Percentiles rank a stretch among this genome's conserved stretches.
Evolutionary conservation across 2,888 invertebrate species (phyloP).

Genomic region (Calliscelio sp.): DNA sequence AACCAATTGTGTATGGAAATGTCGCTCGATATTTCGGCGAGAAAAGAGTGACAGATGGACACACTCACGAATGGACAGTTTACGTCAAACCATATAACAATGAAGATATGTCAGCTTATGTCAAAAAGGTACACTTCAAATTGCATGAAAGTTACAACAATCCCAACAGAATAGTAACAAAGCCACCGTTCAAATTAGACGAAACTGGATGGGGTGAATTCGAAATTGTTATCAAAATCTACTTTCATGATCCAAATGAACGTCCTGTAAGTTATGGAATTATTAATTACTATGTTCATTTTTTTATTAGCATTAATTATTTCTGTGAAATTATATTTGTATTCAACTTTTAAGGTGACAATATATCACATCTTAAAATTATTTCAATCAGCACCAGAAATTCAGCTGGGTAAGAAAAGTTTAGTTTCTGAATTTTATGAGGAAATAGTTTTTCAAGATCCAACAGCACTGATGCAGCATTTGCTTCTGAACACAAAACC

Average conservation of each 20-base stretch:
- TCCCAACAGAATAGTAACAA: constrained; percentile 96
- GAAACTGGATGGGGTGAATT: constrained; percentile 99
- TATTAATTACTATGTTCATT: background rate
- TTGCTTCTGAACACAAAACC: constrained; percentile 92
- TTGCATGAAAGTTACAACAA: constrained; percentile 99
- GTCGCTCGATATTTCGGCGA: constrained; percentile 98
- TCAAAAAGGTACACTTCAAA: constrained; percentile 98
- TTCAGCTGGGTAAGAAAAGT: constrained; percentile 88
- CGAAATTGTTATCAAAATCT: constrained; percentile 98
- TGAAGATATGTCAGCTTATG: constrained; percentile 97
- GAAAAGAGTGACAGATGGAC: constrained; percentile 98
- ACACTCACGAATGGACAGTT: constrained; percentile 99
- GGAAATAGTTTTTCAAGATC: constrained; percentile 97
- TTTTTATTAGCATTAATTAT: background rate
- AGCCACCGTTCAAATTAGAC: constrained; percentile 98
- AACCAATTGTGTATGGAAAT: constrained; percentile 98
- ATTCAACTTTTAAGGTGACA: constrained; percentile 90
- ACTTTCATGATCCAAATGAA: constrained; percentile 98
- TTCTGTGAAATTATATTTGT: background rate
- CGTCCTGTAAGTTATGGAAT: constrained; percentile 90
- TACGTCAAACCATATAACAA: constrained; percentile 97
- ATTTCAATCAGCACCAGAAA: constrained; percentile 91
- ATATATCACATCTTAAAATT: constrained; percentile 97
- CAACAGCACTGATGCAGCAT: constrained; percentile 96
- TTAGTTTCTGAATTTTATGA: constrained; percentile 98